Conservation (phyloP, 1,140 invertebrate species). For the Pomacea maculata region DNA sequence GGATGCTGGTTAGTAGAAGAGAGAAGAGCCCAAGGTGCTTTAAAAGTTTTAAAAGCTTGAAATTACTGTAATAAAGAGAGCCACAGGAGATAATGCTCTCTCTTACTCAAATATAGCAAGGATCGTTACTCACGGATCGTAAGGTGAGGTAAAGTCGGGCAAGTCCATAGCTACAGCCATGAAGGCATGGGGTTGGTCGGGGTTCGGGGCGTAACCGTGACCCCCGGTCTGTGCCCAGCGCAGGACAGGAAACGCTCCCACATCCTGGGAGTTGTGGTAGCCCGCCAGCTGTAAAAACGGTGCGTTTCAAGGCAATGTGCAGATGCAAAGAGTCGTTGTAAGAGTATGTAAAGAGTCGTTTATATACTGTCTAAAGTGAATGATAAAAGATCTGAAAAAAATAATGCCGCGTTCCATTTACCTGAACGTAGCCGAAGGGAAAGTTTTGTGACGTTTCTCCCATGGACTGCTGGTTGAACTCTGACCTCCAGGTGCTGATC, state of each 20-base stretch:
- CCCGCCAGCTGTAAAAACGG: background rate
- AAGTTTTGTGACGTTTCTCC: conserved; percentile 32
- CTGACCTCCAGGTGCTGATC: conserved; percentile 39
- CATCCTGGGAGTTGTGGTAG: background rate
- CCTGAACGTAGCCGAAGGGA: conserved; percentile 51
- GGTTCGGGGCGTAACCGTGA: conserved; percentile 47
- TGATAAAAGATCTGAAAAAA: too few relatives aligned
- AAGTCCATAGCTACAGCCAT: conserved; percentile 59
- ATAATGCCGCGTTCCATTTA: background rate
- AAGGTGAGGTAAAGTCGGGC: conserved; percentile 48
- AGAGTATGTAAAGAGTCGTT: too few relatives aligned
- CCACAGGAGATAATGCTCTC: too few relatives aligned
- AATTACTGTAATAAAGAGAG: background rate
- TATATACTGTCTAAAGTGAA: too few relatives aligned
- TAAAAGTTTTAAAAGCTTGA: background rate
- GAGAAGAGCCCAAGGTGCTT: background rate
- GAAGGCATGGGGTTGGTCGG: conserved; percentile 43
- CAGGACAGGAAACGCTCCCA: conserved; percentile 38
- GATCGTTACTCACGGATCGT: conserved; percentile 28
- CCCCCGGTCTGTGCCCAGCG: conserved; percentile 55
- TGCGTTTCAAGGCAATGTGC: too few relatives aligned
- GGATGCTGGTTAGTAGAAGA: conserved; percentile 36
- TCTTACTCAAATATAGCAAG: background rate
- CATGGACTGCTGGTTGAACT: conserved; percentile 26
- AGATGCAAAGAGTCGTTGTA: too few relatives aligned